Evolutionary conservation across 2,113 vertebrate genomes (phyloP), one percentile per base, ranked within the genome.

Genomic region (Amblyornis subalaris): DNA sequence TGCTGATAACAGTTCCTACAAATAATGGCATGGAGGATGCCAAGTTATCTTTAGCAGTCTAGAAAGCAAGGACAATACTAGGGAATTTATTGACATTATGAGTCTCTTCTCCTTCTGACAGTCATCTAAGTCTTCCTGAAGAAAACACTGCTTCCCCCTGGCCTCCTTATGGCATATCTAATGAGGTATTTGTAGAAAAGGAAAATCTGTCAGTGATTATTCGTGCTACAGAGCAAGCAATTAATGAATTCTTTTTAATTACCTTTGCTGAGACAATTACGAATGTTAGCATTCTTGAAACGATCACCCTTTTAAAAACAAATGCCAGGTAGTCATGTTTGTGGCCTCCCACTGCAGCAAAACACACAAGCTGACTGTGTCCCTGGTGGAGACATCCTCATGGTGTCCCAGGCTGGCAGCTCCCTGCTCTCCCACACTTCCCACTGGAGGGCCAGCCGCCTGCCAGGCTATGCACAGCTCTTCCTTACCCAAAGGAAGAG

Each of bases 381-480:
- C 40, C 22, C 31, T 1, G 1, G 25, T 5, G 81, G 40, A 47
- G 38, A 10, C 2, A 2, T 77, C 29, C 36, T 75, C 0, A 0
- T 10, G 33, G n/a, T 86, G 73, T 74, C 70, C 45, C 40, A 28
- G 55, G 26, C 65, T 65, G 47, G 50, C 2, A 4, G 67, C 57
- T 83, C 38, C 60, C 31, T 0, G 1, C 11, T 51, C 36, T 67
- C 50, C 45, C 62, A 60, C 42, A 24, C 29, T 69, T 71, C 55
- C 57, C 12, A 3, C 23, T 20, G 35, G 31, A 75, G 35, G 33
- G 14, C 69, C 57, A 44, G n/a, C 1, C 2, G 14, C 35, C 36
- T 85, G 31, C 44, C 5, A 6, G 58, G 31, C 38, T 45, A 3
- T 1, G 2, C 3, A 7, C 54, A 33, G 23, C n/a, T 82, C 54